These are phyloP conservation scores for Sebastes vulpes DNA, from an alignment of 2,797 vertebrate genomes.

Conservation along the genomic window DNA sequence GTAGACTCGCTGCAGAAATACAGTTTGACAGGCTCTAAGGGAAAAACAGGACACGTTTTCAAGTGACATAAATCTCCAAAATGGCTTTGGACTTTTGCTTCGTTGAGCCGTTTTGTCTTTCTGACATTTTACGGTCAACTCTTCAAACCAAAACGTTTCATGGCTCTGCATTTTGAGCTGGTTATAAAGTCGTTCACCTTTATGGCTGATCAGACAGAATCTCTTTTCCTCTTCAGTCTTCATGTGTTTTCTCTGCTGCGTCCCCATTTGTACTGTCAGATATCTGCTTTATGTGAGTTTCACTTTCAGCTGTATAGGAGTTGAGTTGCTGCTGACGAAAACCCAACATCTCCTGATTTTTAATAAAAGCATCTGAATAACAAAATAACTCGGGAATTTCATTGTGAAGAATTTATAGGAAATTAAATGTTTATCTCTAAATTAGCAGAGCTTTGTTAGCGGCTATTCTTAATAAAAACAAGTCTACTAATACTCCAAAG, in stretches of 20 bases:
- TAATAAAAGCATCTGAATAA: too few species aligned
- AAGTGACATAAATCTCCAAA: constrained; percentile 28
- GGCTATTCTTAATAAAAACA: too few species aligned
- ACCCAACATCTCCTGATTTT: too few species aligned
- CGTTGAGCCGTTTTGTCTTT: not conserved
- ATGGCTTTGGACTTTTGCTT: not conserved
- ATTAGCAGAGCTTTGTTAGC: too few species aligned
- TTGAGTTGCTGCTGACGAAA: too few species aligned
- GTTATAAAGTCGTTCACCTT: not conserved
- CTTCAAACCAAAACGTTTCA: not conserved
- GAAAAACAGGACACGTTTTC: constrained; percentile 1
- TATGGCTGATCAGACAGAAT: not conserved
- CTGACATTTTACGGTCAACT: not conserved
- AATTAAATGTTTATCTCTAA: too few species aligned
- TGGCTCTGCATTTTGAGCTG: not conserved
- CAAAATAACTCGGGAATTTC: too few species aligned
- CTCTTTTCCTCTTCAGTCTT: too few species aligned
- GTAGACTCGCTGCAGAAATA: not conserved
- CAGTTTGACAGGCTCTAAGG: constrained; percentile 10
- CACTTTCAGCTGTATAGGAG: too few species aligned
- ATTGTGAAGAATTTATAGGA: too few species aligned
- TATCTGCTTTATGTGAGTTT: not conserved
- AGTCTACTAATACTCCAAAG: too few species aligned
- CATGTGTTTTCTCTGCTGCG: not conserved
- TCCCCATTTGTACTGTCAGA: not conserved